Evolutionary conservation across 2,797 vertebrate species (phyloP), one percentile per base, ranked within the genome.

Genomic region (Danio jaintianensis): DNA sequence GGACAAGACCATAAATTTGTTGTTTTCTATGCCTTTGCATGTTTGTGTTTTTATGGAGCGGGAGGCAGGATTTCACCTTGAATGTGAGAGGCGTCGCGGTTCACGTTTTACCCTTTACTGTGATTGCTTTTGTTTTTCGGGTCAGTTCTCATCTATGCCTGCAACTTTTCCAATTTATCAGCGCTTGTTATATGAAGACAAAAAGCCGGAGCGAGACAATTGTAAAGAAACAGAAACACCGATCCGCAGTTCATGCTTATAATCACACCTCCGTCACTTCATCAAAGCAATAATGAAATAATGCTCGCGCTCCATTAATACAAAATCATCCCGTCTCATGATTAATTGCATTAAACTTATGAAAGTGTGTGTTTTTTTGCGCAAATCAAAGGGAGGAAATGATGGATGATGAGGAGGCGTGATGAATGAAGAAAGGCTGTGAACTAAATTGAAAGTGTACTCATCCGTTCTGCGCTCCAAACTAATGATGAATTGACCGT

Each of bases 371-470:
- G n/a, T n/a, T n/a, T 85, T 85, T 94, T 93, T 95, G 92, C 94
- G 94, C 90, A 92, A 94, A 96, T 95, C 94, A 94, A 94, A 93
- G 94, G 87, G 90, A 89, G 90, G 89, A 89, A 91, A 96, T 97
- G 97, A 98, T 97, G 96, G 96, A 98, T 97, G 96, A 95, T 93
- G 96, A 95, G 89, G 92, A 85, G 82, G 87, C 86, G 89, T 97
- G 96, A 98, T 98, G 96, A 96, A 98, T 98, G 96, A 94, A 97
- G 95, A 96, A 96, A 95, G 94, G 96, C 93, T 95, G 95, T 90
- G 95, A 96, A 98, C 96, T 98, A 97, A 99, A 98, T 98, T 98
- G 97, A 96, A 99, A 97, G 97, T 97, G 96, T 96, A 97, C 96
- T 97, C 97, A 98, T 98, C 96, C 96, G 93, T 97, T 96, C 94